Percentiles rank a stretch among this genome's conserved stretches.
Evolutionary conservation across 2,797 vertebrate species (phyloP).

Genomic region (Karalla daura): DNA sequence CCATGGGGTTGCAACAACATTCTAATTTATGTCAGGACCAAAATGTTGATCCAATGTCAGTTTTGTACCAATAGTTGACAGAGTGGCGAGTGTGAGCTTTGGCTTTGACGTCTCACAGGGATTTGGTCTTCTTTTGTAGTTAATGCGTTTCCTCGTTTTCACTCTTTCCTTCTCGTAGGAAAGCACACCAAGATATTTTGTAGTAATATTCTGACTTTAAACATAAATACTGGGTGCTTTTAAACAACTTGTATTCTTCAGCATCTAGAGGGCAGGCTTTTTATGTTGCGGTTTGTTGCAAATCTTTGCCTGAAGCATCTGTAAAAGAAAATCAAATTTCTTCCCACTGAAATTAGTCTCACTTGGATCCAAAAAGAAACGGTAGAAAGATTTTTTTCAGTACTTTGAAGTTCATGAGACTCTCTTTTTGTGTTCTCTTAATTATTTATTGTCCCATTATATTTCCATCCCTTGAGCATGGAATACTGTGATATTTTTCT

Average conservation of each 20-base stretch:
- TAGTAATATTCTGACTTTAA: slow-evolving; percentile 9
- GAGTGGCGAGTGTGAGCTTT: slow-evolving; percentile 34
- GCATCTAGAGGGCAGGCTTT: slow-evolving; percentile 16
- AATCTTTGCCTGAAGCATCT: slow-evolving; percentile 56
- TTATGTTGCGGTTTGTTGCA: slow-evolving; percentile 50
- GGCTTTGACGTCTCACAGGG: slow-evolving; percentile 53
- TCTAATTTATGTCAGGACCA: slow-evolving; percentile 18
- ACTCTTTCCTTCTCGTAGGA: neutral
- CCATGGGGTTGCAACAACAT: slow-evolving; percentile 38
- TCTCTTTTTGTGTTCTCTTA: slow-evolving; percentile 46
- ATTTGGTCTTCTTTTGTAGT: slow-evolving; percentile 35
- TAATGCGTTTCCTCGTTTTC: neutral
- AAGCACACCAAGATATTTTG: slow-evolving; percentile 21
- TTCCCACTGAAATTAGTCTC: slow-evolving; percentile 47
- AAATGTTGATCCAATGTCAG: slow-evolving; percentile 43
- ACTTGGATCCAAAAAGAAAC: slow-evolving; percentile 41
- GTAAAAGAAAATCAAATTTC: neutral
- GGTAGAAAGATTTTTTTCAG: slow-evolving; percentile 34
- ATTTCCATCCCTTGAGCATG: slow-evolving; percentile 39
- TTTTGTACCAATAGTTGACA: slow-evolving; percentile 36
- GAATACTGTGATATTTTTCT: slow-evolving; percentile 11
- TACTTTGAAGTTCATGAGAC: slow-evolving; percentile 42
- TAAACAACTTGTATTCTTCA: slow-evolving; percentile 24
- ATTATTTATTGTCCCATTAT: slow-evolving; percentile 51
- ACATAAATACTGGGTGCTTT: slow-evolving; percentile 22